Conservation (phyloP, 2,113 vertebrate species). For the Gambusia holbrooki region DNA sequence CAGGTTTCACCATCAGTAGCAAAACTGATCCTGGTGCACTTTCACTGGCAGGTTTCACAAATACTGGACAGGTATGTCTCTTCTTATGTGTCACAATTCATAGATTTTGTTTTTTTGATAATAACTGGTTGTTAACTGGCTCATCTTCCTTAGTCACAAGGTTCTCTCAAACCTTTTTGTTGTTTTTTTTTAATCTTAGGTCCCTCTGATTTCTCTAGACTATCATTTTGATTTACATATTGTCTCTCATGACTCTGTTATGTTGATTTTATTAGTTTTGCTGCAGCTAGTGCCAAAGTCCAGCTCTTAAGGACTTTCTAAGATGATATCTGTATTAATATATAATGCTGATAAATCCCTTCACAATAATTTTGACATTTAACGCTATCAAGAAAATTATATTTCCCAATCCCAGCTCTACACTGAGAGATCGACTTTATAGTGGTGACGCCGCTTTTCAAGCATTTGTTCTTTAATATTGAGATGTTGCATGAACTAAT, state of each 20-base stretch:
- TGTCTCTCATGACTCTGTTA: too few species aligned
- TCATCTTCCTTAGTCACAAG: neutral
- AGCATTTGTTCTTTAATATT: neutral
- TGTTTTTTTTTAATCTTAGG: neutral
- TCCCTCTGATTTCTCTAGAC: neutral
- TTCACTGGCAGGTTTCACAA: conserved; percentile 97
- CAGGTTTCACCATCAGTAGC: conserved; percentile 96
- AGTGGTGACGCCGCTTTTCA: neutral
- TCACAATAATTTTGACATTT: neutral
- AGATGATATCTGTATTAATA: neutral
- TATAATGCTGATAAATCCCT: neutral
- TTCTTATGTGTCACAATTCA: neutral
- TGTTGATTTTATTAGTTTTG: neutral
- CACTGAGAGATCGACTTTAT: neutral
- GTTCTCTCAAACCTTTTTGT: neutral
- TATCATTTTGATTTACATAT: neutral
- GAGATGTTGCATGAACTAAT: neutral
- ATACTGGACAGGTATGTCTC: conserved; percentile 91
- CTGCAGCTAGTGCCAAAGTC: neutral
- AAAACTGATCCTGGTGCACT: conserved; percentile 98
- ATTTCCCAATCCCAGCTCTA: neutral
- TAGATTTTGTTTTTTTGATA: neutral
- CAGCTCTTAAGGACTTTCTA: neutral
- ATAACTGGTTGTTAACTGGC: neutral
- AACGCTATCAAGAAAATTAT: neutral